phyloP scores from a whole-genome alignment of 2,888 invertebrate genomes.

The Unio pictorum region DNA sequence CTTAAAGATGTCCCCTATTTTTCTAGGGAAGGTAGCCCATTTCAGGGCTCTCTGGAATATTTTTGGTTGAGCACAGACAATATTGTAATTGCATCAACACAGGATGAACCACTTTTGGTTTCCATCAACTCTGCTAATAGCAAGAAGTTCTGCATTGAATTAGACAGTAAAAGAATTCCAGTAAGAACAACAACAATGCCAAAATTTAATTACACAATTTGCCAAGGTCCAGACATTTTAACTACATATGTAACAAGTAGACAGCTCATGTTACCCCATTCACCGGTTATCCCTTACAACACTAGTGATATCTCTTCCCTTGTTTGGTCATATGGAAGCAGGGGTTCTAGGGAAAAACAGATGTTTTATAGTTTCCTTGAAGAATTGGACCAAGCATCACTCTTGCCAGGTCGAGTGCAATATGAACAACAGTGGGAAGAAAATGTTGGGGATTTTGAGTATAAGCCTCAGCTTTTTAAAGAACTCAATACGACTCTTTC shows the following conservation, averaged over 20 bases:
- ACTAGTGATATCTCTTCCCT: conserved; percentile 27
- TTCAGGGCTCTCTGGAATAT: conserved; percentile 35
- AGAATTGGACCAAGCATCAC: conserved; percentile 39
- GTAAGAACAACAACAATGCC: not conserved
- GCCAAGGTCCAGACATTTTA: conserved; percentile 42
- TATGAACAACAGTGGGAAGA: conserved; percentile 88
- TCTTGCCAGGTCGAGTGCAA: conserved; percentile 73
- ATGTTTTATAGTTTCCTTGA: conserved; percentile 28
- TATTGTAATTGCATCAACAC: conserved; percentile 32
- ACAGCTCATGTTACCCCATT: conserved; percentile 23
- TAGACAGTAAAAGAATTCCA: conserved; percentile 21
- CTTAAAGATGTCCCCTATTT: conserved; percentile 20
- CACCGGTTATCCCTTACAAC: conserved; percentile 12
- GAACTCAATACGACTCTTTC: conserved; percentile 18
- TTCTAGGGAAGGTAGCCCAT: conserved; percentile 24
- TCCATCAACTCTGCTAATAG: conserved; percentile 35
- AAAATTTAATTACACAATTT: conserved; percentile 33
- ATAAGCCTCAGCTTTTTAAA: conserved; percentile 12
- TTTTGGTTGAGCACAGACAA: conserved; percentile 41
- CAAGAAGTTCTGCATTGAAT: conserved; percentile 32
- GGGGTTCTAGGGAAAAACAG: conserved; percentile 11
- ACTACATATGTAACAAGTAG: conserved; percentile 27
- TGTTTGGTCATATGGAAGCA: conserved; percentile 28
- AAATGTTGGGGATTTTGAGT: conserved; percentile 84
- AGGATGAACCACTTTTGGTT: conserved; percentile 30